Base-by-base conservation (phyloP, 2,888 invertebrate genomes). In the Melanotus villosus region DNA sequence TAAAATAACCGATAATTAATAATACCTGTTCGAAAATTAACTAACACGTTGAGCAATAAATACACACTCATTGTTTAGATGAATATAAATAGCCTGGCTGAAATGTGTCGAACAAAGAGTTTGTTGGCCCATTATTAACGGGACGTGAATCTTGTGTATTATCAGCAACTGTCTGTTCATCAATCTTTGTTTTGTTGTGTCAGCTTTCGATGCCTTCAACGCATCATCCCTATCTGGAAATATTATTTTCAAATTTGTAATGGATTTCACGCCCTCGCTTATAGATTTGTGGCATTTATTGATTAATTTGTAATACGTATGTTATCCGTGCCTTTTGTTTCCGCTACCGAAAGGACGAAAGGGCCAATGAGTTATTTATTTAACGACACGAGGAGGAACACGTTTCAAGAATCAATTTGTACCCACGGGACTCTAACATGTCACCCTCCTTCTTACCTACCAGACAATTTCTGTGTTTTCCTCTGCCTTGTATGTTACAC, bases 361-460 rank as follows among this genome's bases (percentile, higher is more conserved):
- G 58, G 71, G 71, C 71, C 72, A 68, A 69, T 70, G 68, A 76
- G 74, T 74, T 76, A 75, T 77, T 76, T 77, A 78, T 77, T 76
- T 75, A 73, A 75, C 72, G 71, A 57, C 69, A 60, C 58, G 58
- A 32, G 26, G 34, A 71, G 60, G 63, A 72, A 68, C 76, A 75
- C 76, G 76, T 76, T 73, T 73, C 76, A 68, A 47, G 76, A 78
- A 78, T 78, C 78, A 78, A 78, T 78, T 78, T 76, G 78, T 77
- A 74, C 74, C 70, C 73, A 70, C 67, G 72, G 73, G 75, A 74
- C 71, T 72, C 73, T 74, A 76, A 76, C 76, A 63, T 76, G 74
- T 75, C 74, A 71, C 74, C 73, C 72, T 71, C 73, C 72, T 70
- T 69, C 58, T 64, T 65, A 69, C 69, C 71, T 65, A 65, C 71